phyloP scores from a whole-genome alignment of 1,140 invertebrate species.

The Brachystomella parvula region DNA sequence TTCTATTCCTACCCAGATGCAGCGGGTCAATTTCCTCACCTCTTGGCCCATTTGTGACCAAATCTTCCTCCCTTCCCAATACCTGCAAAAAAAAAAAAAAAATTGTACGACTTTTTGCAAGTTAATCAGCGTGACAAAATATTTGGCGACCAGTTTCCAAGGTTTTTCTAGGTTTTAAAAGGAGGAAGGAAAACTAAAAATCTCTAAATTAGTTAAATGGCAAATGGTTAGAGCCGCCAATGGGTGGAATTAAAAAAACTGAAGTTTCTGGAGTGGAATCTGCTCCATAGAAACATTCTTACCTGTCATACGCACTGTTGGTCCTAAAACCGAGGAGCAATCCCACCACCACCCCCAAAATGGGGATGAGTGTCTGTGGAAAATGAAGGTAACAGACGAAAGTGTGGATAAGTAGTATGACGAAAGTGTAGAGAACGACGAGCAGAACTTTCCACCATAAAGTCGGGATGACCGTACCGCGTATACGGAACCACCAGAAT shows the following conservation, averaged over 20 bases:
- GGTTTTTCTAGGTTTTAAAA: too few relatives aligned
- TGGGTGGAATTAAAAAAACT: too few relatives aligned
- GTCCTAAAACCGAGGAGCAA: conserved; percentile 30
- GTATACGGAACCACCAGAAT: conserved; percentile 19
- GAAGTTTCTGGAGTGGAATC: too few relatives aligned
- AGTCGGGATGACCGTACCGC: conserved; percentile 30
- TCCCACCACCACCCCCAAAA: conserved; percentile 32
- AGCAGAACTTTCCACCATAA: conserved; percentile 32
- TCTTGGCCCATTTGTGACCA: conserved; percentile 33
- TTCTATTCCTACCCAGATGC: conserved; percentile 29
- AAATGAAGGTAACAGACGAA: conserved; percentile 30
- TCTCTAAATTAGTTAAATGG: too few relatives aligned
- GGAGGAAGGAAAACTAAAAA: too few relatives aligned
- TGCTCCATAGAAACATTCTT: too few relatives aligned
- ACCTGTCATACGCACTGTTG: conserved; percentile 35
- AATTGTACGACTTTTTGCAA: neutral
- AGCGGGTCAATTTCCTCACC: conserved; percentile 28
- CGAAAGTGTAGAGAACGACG: conserved; percentile 24
- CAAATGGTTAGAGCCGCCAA: too few relatives aligned
- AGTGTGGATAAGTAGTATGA: conserved; percentile 25
- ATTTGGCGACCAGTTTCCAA: too few relatives aligned
- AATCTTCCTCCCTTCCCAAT: conserved; percentile 33
- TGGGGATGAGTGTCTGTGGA: conserved; percentile 31
- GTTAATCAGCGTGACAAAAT: neutral
- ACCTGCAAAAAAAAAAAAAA: conserved; percentile 19